These are phyloP conservation scores for Stenopsyche tienmushanensis DNA, from an alignment of 1,140 invertebrate genomes.

Conservation along the genomic window DNA sequence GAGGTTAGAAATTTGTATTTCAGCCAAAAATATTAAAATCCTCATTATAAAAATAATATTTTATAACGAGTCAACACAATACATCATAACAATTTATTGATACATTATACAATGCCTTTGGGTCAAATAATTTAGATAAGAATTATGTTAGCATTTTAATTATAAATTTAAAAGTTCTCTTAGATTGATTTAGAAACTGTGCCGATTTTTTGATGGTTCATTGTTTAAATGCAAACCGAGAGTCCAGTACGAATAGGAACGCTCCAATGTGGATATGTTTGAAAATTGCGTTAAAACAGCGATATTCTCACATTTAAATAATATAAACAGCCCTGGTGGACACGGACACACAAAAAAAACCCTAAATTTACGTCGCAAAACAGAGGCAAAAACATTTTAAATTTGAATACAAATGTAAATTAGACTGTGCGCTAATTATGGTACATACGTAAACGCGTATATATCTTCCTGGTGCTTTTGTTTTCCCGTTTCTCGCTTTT, in stretches of 20 bases:
- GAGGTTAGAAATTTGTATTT: too few species aligned
- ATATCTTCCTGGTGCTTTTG: slow-evolving; percentile 37
- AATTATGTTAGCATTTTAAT: too few species aligned
- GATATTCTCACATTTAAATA: slow-evolving; percentile 39
- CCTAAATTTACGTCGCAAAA: slow-evolving; percentile 48
- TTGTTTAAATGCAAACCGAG: background rate
- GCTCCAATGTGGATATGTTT: background rate
- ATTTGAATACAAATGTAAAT: slow-evolving; percentile 62
- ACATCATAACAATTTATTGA: too few species aligned
- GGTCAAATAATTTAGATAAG: too few species aligned
- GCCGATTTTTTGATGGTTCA: too few species aligned
- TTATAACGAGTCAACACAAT: too few species aligned
- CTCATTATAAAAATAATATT: too few species aligned
- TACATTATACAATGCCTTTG: too few species aligned
- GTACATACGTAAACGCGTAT: slow-evolving; percentile 41
- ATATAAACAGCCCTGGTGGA: slow-evolving; percentile 22
- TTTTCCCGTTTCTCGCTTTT: slow-evolving; percentile 32
- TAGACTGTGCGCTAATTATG: slow-evolving; percentile 58
- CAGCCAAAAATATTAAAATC: too few species aligned
- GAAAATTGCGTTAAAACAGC: slow-evolving; percentile 35
- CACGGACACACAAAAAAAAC: slow-evolving; percentile 13
- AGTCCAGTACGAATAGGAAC: too few species aligned
- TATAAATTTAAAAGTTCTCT: too few species aligned
- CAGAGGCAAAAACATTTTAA: slow-evolving; percentile 52
- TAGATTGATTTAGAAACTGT: too few species aligned